phyloP scores from a whole-genome alignment of 1,140 invertebrate species.

The Procambarus clarkii region DNA sequence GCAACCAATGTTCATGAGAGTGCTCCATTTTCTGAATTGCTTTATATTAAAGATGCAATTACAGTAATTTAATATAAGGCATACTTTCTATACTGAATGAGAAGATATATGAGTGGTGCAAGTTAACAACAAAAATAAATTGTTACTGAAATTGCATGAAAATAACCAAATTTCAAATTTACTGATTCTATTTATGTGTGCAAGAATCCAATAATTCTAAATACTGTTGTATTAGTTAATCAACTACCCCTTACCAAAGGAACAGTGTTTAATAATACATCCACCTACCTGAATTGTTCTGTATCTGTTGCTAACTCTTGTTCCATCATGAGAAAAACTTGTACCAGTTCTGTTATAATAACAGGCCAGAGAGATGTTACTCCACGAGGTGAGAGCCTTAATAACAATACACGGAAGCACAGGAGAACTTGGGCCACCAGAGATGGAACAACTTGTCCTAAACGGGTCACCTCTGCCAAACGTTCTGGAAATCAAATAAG shows the following conservation, averaged over 20 bases:
- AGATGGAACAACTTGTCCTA: constrained; percentile 87
- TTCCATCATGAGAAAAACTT: constrained; percentile 93
- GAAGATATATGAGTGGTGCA: not conserved
- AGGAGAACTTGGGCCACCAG: constrained; percentile 93
- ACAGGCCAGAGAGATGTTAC: constrained; percentile 95
- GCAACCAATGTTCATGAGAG: too few relatives aligned
- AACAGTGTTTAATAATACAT: not conserved
- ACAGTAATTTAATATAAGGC: too few relatives aligned
- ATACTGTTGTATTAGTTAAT: not conserved
- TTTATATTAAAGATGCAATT: too few relatives aligned
- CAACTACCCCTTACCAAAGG: not conserved
- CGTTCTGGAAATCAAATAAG: constrained; percentile 81
- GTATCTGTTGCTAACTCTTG: constrained; percentile 87
- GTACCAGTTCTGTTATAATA: constrained; percentile 94
- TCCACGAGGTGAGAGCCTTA: constrained; percentile 90
- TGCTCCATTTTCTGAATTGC: too few relatives aligned
- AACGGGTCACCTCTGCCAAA: constrained; percentile 88
- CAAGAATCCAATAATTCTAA: not conserved
- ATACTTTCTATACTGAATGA: too few relatives aligned
- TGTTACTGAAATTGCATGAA: not conserved
- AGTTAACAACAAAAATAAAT: not conserved
- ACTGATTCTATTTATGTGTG: not conserved
- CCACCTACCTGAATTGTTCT: constrained; percentile 85
- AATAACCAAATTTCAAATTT: not conserved
- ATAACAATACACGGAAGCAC: constrained; percentile 91